Evolutionary conservation across 2,888 invertebrate genomes (phyloP), one percentile per base, ranked within the genome.

Genomic region (Cantharis lateralis): DNA sequence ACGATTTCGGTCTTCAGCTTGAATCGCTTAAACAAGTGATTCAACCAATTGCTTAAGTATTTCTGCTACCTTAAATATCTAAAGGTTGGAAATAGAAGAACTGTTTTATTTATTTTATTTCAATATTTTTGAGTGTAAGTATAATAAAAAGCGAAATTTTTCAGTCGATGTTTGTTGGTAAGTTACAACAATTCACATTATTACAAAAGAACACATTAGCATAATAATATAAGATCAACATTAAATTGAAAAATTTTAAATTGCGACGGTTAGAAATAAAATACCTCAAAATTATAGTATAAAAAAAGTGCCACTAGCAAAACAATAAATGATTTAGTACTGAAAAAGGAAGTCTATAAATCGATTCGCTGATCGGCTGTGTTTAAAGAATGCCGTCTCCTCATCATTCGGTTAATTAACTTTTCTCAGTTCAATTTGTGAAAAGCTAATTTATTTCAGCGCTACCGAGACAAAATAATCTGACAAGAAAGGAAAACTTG

Each of bases 331-430:
- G 48, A 69, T 69, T 64, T 64, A 16, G 15, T 15, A 69, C 28
- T 28, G 15, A 69, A 69, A 28, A 69, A 28, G 24, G 16, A 70
- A 62, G 20, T 63, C 71, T 61, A 75, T 80, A 78, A 79, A 75
- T 80, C 79, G 77, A 80, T 76, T 69, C 68, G 77, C 76, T 78
- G 78, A 79, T 80, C 77, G 72, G 78, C 78, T 76, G 78, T 79
- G 81, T 81, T 81, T 82, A 81, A 79, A 80, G 81, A 82, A 81
- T 72, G 78, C 77, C 81, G 82, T 83, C 82, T 81, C 80, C 77
- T 82, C 82, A 81, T 84, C 82, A 82, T 83, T 84, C 82, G 84
- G 83, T 85, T 85, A 86, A 86, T 85, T 86, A 85, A 84, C 85
- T 85, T 86, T 84, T 82, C 83, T 81, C 80, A 82, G 81, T 83